Evolutionary conservation across 2,888 invertebrate species (phyloP), one percentile per base, ranked within the genome.

Genomic region (Deladenus siricidicola): DNA sequence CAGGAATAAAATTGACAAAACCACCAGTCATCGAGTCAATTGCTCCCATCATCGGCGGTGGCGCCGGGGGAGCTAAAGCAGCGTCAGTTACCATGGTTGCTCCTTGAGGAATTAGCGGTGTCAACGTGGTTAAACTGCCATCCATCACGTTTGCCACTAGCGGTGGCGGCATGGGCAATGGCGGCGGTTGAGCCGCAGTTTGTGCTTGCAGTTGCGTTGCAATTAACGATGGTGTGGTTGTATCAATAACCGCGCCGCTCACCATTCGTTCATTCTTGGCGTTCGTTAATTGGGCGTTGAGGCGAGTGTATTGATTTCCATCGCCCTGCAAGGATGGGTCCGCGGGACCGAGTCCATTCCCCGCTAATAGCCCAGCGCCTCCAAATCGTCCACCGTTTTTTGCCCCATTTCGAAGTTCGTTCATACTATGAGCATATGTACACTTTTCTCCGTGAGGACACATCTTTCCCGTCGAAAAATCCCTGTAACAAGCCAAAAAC

Each of bases 371-470:
- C 39, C 6, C 8, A 6, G 14, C 14, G 39, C 39, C 39, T 10
- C 14, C 39, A 34, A 34, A 34, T 6, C 39, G 8, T 10, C 39
- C 39, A 6, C 8, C 39, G 14, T 34, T 34, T 34, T 34, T 34
- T 6, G 6, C 14, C 23, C 6, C 19, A 57, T 10, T 57, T 3
- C 66, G 59, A 10, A 91, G 82, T 80, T 93, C 93, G 67, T 90
- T 88, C 68, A 88, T 88, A 0, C 89, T 88, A 80, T 93, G 92
- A 4, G 91, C 90, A 82, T 90, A 93, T 0, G 89, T 90, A 80
- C 93, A 93, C 71, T 86, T 86, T 47, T 85, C 85, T 3, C 90
- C 89, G 10, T 91, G 84, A 0, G 91, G 90, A 79, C 93, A 93
- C 64, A 85, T 86, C 0, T 88, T 86, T 17, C 88, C 84, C 26